A percentile compares a stretch with the other conserved stretches of the same genome.
These are phyloP conservation scores for Urosaurus nigricauda DNA, from an alignment of 2,797 vertebrate species.

Conservation along the genomic window DNA sequence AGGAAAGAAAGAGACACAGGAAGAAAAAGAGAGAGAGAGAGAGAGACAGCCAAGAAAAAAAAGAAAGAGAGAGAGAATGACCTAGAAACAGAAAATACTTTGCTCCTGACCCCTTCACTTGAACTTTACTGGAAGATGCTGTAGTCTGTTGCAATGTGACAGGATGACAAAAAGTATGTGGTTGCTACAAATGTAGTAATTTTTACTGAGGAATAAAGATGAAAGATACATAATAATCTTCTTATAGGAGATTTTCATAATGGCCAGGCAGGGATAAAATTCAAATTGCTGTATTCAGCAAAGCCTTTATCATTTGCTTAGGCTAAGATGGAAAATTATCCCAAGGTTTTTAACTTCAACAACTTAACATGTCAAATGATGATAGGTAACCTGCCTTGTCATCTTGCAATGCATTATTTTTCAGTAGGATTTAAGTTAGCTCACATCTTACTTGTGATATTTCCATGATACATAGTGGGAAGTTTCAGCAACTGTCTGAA, in stretches of 20 bases:
- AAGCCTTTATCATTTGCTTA: not conserved
- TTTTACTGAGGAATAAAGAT: not conserved
- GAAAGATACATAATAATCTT: not conserved
- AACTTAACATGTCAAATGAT: not conserved
- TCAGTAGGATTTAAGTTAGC: not conserved
- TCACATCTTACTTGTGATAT: not conserved
- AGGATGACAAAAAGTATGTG: constrained; percentile 32
- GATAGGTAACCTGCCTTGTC: not conserved
- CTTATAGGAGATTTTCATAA: not conserved
- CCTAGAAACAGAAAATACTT: not conserved
- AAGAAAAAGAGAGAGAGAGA: no score
- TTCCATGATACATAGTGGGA: not conserved
- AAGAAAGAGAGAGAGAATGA: not conserved
- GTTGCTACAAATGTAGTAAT: constrained; percentile 60
- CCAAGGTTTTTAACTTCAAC: not conserved
- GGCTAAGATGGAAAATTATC: not conserved
- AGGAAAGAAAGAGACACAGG: no score
- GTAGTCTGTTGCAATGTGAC: not conserved
- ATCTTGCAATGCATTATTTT: not conserved
- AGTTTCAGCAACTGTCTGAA: not conserved
- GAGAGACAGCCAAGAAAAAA: accelerated
- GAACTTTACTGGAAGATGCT: constrained; percentile 1
- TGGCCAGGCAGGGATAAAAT: not conserved
- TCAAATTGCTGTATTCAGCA: not conserved
- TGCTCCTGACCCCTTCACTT: constrained; percentile 1